Evolutionary conservation across 2,888 invertebrate species (phyloP).

Genomic region (Agrenia bidenticulata): DNA sequence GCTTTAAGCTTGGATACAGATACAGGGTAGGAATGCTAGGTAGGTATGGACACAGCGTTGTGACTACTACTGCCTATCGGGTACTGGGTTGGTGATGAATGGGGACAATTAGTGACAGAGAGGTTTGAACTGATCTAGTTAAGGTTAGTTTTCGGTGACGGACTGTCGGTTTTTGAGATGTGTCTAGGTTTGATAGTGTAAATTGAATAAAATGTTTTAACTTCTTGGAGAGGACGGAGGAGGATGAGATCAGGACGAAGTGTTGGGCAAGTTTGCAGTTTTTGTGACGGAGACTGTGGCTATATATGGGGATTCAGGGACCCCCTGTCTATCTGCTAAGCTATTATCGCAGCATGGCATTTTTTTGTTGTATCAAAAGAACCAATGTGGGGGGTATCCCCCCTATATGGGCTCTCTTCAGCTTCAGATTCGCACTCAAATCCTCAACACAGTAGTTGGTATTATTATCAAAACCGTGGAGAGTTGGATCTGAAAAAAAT

Average conservation of each 20-base stretch:
- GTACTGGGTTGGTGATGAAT: conserved; percentile 1
- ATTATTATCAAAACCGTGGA: conserved; percentile 38
- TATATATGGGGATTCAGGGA: conserved; percentile 54
- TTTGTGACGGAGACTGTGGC: conserved; percentile 54
- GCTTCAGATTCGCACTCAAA: conserved; percentile 53
- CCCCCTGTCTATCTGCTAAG: conserved; percentile 54
- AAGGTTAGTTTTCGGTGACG: not conserved
- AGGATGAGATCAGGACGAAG: conserved; percentile 52
- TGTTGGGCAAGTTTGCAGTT: conserved; percentile 54
- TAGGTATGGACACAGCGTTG: too few relatives aligned
- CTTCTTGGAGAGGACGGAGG: conserved; percentile 15
- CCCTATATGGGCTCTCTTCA: conserved; percentile 41
- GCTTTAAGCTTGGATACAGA: too few relatives aligned
- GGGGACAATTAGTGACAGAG: not conserved
- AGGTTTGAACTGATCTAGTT: not conserved
- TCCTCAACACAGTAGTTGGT: conserved; percentile 54
- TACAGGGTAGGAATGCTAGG: too few relatives aligned
- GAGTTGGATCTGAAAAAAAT: conserved; percentile 36
- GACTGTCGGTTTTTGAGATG: conserved; percentile 1
- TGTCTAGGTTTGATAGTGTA: not conserved
- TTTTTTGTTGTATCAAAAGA: conserved; percentile 54
- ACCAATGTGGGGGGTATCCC: conserved; percentile 53
- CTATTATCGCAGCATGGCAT: conserved; percentile 54
- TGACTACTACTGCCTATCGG: too few relatives aligned
- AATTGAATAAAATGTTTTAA: conserved; percentile 10